Base-by-base conservation (phyloP, 2,113 vertebrate species). In the Manacus vitellinus region DNA sequence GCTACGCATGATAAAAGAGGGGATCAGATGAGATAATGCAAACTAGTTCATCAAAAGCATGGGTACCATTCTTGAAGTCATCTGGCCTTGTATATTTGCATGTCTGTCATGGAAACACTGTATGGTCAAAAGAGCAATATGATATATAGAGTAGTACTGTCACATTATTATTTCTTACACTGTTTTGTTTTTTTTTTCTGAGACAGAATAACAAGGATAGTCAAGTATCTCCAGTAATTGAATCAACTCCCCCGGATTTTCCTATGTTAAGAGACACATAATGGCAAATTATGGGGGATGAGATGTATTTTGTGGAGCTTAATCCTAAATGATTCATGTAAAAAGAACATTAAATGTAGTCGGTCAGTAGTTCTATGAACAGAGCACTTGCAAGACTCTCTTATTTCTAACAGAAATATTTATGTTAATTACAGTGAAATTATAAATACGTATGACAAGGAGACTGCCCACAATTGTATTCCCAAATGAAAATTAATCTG, bases 1-100 rank as follows among this genome's bases (percentile, higher is more conserved):
- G 83, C 92, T 96, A 75, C 65, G 33, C 93, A 47, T 77, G 85
- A 85, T 75, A 80, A 95, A 89, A 97, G 92, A 96, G 41, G 15
- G 21, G 58, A 95, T 91, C 71, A 54, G 73, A 66, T 67, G 46
- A 65, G 74, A 91, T 83, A 82, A 90, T 73, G 75, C 75, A 93
- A 58, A 83, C 67, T 82, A 75, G 74, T 86, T 72, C 70, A 83
- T 94, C 85, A 91, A 89, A 97, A 94, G 83, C 49, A 68, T 65
- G 58, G 65, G 75, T 85, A 52, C 72, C 47, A 54, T 58, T 94
- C 78, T 72, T 77, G 59, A 92, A 93, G 75, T 96, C 83, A 96
- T 81, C 89, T 91, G 86, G 86, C 78, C 90, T 89, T 83, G 67
- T 74, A 54, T 61, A 62, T 74, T 65, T 91, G 31, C 62, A 31